Base-by-base conservation (phyloP, 1,140 invertebrate species). In the Choristoneura fumiferana region DNA sequence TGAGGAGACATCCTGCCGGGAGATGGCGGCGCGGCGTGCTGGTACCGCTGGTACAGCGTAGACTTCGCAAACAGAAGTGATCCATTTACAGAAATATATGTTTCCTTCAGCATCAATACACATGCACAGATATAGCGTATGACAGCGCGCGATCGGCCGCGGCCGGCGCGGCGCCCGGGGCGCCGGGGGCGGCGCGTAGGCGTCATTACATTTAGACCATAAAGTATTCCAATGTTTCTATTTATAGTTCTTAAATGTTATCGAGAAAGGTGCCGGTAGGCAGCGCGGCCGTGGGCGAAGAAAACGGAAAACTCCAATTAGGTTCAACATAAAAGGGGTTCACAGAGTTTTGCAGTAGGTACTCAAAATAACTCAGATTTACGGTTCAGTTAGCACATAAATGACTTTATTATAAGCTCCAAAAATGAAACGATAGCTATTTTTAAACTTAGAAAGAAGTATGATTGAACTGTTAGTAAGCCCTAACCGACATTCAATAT, bases 231-330 rank as follows among this genome's bases (percentile, higher is more conserved):
- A 77, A 73, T 62, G 65, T 65, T 60, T 57, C 78, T 85, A 83
- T 83, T 83, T 83, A 78, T 83, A 85, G 70, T 54, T 58, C 37
- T 39, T 49, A 71, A 71, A 71, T 63, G 71, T 71, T 74, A 62
- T 64, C 71, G 63, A 67, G 66, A 78, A 73, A 75, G 72, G 71
- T 73, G 58, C 58, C 60, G 67, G 64, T 54, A 58, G 45, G 39
- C 53, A 53, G 34, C 39, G 22, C 45, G 29, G 39, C 15, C 60
- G 73, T 69, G 57, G 71, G 71, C 60, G 62, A n/a, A 35, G n/a
- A 54, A 33, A 49, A 49, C 22, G 43, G 43, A 49, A 49, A 49
- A 18, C 43, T 49, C 43, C 22, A 49, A 49, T 49, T 33, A 49
- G 43, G 43, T 49, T 33, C 43, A 49, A 49, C 43, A 29, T 49